Conservation (phyloP, 2,888 invertebrate species). For the Apoda limacodes region DNA sequence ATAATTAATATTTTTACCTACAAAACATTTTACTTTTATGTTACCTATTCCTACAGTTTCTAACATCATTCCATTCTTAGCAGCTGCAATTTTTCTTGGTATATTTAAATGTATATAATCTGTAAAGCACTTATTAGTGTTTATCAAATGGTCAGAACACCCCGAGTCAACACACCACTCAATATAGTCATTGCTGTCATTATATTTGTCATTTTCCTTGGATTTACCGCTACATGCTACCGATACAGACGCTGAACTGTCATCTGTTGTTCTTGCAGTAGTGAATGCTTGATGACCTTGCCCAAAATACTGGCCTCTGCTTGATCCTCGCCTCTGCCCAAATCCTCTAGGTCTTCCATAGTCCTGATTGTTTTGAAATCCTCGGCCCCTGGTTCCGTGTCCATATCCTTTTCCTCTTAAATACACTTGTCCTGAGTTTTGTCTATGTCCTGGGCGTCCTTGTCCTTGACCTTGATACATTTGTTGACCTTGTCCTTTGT, state of each 20-base stretch:
- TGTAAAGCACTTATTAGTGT: not conserved
- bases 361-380: not conserved
- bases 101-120: not conserved
- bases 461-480: too few species aligned
- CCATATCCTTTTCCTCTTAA: too few species aligned
- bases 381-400: not conserved
- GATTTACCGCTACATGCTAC: too few species aligned
- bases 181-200: not conserved
- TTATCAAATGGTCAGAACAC: not conserved
- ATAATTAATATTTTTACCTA: not conserved
- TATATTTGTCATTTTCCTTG: too few species aligned
- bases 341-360: not conserved
- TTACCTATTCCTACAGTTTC: conserved; percentile 3
- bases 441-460: too few species aligned
- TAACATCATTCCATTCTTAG: conserved; percentile 2
- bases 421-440: too few species aligned
- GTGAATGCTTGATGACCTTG: not conserved
- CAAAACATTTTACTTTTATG: not conserved
- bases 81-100: not conserved
- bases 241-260: too few species aligned
- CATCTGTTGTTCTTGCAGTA: too few species aligned
- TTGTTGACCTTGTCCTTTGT: not conserved
- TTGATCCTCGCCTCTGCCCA: not conserved
- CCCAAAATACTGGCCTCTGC: not conserved
- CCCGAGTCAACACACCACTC: not conserved